Conservation (phyloP, 1,140 invertebrate species). For the Neodiprion fabricii region DNA sequence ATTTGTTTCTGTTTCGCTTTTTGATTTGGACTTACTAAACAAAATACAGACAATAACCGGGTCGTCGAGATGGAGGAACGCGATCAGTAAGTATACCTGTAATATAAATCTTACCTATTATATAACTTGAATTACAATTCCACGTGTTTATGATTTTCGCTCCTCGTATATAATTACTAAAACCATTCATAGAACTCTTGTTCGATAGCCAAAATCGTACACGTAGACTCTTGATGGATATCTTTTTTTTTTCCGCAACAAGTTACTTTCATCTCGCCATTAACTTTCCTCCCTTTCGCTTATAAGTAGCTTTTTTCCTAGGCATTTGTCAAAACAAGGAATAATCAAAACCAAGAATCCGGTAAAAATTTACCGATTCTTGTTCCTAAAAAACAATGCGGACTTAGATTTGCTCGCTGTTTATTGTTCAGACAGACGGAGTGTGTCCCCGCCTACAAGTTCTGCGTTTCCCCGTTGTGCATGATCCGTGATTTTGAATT, state of each 20-base stretch:
- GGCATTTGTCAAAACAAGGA: too few relatives aligned
- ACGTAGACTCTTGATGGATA: not conserved
- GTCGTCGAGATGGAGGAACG: constrained; percentile 79
- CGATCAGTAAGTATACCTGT: constrained; percentile 77
- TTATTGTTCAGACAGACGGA: not conserved
- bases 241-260: not conserved
- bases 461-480: not conserved
- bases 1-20: constrained; percentile 62
- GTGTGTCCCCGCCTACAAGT: not conserved
- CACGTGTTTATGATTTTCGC: constrained; percentile 27
- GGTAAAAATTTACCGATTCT: too few relatives aligned
- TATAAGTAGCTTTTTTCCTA: too few relatives aligned
- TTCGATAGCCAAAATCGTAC: not conserved
- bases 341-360: too few relatives aligned
- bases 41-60: constrained; percentile 75
- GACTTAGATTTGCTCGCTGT: not conserved
- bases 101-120: too few relatives aligned
- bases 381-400: too few relatives aligned
- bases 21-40: constrained; percentile 61
- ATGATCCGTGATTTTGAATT: constrained; percentile 1
- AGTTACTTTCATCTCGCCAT: not conserved
- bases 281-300: too few relatives aligned
- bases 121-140: constrained; percentile 22
- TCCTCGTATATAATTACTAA: not conserved
- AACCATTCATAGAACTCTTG: not conserved